Percentiles rank a stretch among this genome's conserved stretches.
phyloP scores from a whole-genome alignment of 2,113 vertebrate species.

The Channa argus region DNA sequence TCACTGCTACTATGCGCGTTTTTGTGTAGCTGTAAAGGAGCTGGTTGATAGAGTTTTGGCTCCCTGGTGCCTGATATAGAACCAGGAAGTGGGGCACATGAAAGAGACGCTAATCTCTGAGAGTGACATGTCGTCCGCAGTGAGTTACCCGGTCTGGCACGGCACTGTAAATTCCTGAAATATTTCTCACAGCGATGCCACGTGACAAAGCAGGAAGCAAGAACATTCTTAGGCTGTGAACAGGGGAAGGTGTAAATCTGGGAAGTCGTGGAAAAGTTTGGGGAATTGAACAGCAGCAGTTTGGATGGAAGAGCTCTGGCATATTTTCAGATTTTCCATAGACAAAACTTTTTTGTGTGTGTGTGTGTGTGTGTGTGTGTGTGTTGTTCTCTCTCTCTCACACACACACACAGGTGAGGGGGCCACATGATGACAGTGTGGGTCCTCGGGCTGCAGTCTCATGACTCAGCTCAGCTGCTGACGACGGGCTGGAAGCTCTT shows the following conservation, averaged over 20 bases:
- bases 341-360: no score
- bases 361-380: neutral
- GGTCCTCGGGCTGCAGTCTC: constrained; percentile 29
- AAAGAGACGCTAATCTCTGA: neutral
- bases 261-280: neutral
- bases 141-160: neutral
- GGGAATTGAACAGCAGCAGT: neutral
- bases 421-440: constrained; percentile 45
- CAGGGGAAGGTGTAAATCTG: neutral
- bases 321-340: no score
- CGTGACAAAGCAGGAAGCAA: constrained; percentile 15
- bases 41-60: constrained; percentile 17
- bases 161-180: constrained; percentile 35
- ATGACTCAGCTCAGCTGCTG: constrained; percentile 63
- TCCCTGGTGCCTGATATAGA: constrained; percentile 40
- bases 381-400: neutral
- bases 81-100: constrained; percentile 45
- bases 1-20: neutral
- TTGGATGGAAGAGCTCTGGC: no score
- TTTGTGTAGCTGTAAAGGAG: constrained; percentile 25
- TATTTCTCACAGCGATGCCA: constrained; percentile 12
- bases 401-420: constrained; percentile 42
- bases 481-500: constrained; percentile 48
- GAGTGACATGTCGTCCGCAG: neutral
- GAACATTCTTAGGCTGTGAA: constrained; percentile 16